Conservation (phyloP, 2,888 invertebrate species). For the Eulithis testata region DNA sequence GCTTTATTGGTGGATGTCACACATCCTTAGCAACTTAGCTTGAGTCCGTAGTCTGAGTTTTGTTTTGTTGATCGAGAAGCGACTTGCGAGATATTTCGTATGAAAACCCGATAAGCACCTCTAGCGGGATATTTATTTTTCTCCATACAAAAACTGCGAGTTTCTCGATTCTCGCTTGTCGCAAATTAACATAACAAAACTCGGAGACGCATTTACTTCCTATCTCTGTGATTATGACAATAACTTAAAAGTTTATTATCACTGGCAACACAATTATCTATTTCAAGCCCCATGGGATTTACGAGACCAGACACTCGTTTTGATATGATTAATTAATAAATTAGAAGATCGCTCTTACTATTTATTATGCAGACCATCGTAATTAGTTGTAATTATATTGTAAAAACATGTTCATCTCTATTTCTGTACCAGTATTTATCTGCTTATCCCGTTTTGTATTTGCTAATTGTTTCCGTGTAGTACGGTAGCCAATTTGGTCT, state of each 20-base stretch:
- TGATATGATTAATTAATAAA: conserved; percentile 6
- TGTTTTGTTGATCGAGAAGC: too few relatives aligned
- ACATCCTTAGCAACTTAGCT: too few relatives aligned
- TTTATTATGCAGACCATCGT: not conserved
- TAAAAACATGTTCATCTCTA: conserved; percentile 5
- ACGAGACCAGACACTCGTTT: not conserved
- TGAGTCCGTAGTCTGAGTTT: too few relatives aligned
- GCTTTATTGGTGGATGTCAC: too few relatives aligned
- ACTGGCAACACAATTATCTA: not conserved
- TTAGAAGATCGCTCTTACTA: not conserved
- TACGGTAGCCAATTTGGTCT: conserved; percentile 33
- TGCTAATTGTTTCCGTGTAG: conserved; percentile 43
- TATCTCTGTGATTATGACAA: too few relatives aligned
- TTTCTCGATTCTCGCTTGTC: too few relatives aligned
- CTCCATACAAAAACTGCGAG: too few relatives aligned
- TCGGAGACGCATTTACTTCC: too few relatives aligned
- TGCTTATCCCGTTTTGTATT: conserved; percentile 29
- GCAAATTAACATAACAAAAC: too few relatives aligned
- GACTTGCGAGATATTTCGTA: too few relatives aligned
- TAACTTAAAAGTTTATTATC: not conserved
- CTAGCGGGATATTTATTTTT: too few relatives aligned
- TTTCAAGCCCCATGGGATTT: not conserved
- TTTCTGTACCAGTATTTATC: conserved; percentile 27
- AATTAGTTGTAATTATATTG: not conserved
- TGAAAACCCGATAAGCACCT: too few relatives aligned